phyloP scores from a whole-genome alignment of 1,140 invertebrate genomes.

The Caenorhabditis elegans region WBcel235 BX284602.5:7043501-7044000 shows the following conservation, averaged over 20 bases:
- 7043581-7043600: constrained; percentile 68
- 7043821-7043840: constrained; percentile 82
- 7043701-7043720: constrained; percentile 74
- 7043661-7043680: constrained; percentile 93
- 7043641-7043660: constrained; percentile 92
- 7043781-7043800: constrained; percentile 87
- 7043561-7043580: constrained; percentile 75
- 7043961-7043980: constrained; percentile 48
- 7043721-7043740: constrained; percentile 89
- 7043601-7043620: constrained; percentile 83
- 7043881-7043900: constrained; percentile 75
- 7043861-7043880: constrained; percentile 69
- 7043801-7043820: constrained; percentile 86
- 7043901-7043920: constrained; percentile 81
- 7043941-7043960: constrained; percentile 49
- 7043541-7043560: constrained; percentile 70
- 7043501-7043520: constrained; percentile 52
- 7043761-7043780: constrained; percentile 80
- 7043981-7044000: constrained; percentile 27
- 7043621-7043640: constrained; percentile 93
- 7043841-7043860: constrained; percentile 77
- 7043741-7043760: constrained; percentile 91
- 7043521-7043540: constrained; percentile 60
- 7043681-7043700: constrained; percentile 84
- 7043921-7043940: constrained; percentile 78